Conservation (phyloP, 2,113 vertebrate genomes). For the Scomber colias region DNA sequence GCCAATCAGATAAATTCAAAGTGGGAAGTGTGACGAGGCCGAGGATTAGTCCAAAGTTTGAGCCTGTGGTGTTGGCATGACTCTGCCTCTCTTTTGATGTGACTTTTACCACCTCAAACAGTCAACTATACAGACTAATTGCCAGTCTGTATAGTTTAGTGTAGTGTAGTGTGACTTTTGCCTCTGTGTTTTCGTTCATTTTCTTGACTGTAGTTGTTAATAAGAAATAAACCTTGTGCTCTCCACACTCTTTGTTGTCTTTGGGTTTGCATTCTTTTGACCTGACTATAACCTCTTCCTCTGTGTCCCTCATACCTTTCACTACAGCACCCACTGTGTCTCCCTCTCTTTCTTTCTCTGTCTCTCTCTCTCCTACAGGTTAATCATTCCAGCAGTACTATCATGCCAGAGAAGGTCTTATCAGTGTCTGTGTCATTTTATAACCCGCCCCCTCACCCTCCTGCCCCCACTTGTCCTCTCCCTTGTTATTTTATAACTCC, state of each 20-base stretch:
- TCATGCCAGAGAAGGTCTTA: constrained; percentile 92
- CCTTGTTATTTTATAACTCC: constrained; percentile 34
- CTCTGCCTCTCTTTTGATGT: constrained; percentile 26
- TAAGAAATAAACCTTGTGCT: neutral
- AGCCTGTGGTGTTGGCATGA: constrained; percentile 10
- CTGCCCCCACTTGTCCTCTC: constrained; percentile 28
- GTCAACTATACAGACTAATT: neutral
- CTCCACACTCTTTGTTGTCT: neutral
- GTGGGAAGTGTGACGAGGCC: constrained; percentile 20
- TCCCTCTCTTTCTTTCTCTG: neutral
- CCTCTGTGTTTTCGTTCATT: neutral
- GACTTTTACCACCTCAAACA: constrained; percentile 46
- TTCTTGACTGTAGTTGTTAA: neutral
- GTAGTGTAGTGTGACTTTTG: neutral
- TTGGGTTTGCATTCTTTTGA: constrained; percentile 13
- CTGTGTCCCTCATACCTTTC: constrained; percentile 39
- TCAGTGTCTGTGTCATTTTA: constrained; percentile 96
- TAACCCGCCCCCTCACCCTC: constrained; percentile 81
- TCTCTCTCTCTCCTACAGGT: constrained; percentile 75
- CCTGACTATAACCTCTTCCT: constrained; percentile 17
- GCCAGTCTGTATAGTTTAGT: constrained; percentile 11
- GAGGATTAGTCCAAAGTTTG: constrained; percentile 67
- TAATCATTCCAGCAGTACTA: constrained; percentile 95
- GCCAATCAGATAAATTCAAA: constrained; percentile 39
- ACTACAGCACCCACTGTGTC: constrained; percentile 1